These are phyloP conservation scores for Phrynocephalus forsythii DNA, from an alignment of 2,797 vertebrate species.

Conservation along the genomic window DNA sequence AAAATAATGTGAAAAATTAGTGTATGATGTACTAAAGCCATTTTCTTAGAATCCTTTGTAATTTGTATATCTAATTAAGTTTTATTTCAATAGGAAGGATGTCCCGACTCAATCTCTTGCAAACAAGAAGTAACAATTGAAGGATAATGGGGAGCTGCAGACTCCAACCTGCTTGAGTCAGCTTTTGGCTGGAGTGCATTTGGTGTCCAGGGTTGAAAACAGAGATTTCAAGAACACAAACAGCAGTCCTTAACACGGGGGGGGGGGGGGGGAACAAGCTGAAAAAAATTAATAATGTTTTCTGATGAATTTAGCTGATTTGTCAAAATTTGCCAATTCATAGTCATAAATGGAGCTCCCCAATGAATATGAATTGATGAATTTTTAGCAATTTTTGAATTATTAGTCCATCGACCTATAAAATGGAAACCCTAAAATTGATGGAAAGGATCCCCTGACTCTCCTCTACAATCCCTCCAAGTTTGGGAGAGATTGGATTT, in stretches of 20 bases:
- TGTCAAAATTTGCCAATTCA: no score
- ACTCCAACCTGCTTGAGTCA: neutral
- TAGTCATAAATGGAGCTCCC: no score
- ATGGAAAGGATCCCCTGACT: no score
- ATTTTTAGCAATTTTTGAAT: no score
- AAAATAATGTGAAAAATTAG: conserved; percentile 17
- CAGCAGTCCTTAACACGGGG: neutral
- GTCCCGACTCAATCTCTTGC: neutral
- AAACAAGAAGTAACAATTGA: neutral
- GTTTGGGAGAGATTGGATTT: no score
- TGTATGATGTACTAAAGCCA: neutral
- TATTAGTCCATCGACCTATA: no score
- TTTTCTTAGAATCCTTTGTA: neutral
- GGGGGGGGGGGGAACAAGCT: no score
- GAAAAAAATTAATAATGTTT: no score
- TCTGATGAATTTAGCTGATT: no score
- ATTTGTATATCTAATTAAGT: neutral
- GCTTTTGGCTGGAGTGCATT: neutral
- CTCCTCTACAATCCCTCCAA: no score
- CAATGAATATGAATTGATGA: no score
- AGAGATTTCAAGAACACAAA: neutral
- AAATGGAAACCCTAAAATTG: no score
- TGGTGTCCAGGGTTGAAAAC: neutral
- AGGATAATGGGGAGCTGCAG: neutral
- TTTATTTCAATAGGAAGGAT: neutral